These are phyloP conservation scores for Hylaea fasciaria DNA, from an alignment of 2,888 invertebrate species.

Conservation along the genomic window DNA sequence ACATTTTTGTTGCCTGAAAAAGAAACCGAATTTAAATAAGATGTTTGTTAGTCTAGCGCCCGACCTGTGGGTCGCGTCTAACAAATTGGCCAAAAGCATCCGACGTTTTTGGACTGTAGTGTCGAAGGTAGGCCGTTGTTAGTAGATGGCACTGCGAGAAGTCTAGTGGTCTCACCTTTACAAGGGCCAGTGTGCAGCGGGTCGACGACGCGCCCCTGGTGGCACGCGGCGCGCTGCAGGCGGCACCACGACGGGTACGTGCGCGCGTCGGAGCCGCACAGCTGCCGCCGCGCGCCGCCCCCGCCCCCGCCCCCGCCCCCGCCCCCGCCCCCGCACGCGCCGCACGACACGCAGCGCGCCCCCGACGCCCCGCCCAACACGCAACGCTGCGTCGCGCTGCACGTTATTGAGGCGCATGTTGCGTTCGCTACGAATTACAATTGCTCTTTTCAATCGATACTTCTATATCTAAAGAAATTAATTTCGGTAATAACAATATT, in stretches of 20 bases:
- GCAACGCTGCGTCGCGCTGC: slow-evolving; percentile 74
- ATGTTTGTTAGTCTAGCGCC: not conserved
- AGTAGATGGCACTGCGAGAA: too few species aligned
- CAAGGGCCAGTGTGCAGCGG: slow-evolving; percentile 89
- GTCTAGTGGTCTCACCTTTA: slow-evolving; percentile 56
- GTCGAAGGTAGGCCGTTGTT: too few species aligned
- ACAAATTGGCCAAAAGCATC: too few species aligned
- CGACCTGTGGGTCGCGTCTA: too few species aligned
- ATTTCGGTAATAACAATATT: not conserved
- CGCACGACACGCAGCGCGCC: slow-evolving; percentile 68
- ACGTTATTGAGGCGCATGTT: slow-evolving; percentile 68
- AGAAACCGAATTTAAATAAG: slow-evolving; percentile 28
- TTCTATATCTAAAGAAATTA: not conserved
- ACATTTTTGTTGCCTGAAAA: slow-evolving; percentile 74
- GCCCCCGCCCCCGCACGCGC: slow-evolving; percentile 69
- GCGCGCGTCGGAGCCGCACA: slow-evolving; percentile 90
- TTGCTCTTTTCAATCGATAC: not conserved
- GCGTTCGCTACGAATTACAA: slow-evolving; percentile 66
- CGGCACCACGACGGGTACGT: slow-evolving; percentile 93
- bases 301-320: slow-evolving; percentile 71
- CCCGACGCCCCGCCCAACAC: slow-evolving; percentile 73
- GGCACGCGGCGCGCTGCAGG: slow-evolving; percentile 90
- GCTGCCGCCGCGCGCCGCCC: slow-evolving; percentile 70
- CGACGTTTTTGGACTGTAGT: too few species aligned
- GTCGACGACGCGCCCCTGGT: slow-evolving; percentile 89